Base-by-base conservation (phyloP, 2,113 vertebrate species). In the Eptesicus fuscus region DNA sequence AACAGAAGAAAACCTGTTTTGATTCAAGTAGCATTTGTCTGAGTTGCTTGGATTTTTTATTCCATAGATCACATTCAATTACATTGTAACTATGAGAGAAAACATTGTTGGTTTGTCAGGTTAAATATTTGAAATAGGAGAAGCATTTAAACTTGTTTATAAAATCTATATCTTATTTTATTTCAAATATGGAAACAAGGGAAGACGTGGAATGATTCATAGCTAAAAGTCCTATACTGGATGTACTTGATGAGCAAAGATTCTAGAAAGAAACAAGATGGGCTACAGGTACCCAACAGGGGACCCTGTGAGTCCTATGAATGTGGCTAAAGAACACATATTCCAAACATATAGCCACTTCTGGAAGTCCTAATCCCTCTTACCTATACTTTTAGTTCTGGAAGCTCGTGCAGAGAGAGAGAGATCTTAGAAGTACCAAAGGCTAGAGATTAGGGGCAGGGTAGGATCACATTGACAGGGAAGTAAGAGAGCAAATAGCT, bases 341-440 rank as follows among this genome's bases (percentile, higher is more conserved):
- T 42, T 91, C 9, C 32, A 74, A 86, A 63, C 25, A 83, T 6
- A 28, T 0, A 2, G 14, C 14, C 35, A 44, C 2, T 67, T 69
- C 32, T 25, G 0, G 2, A 14, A 14, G 22, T 23, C 32, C 30
- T 14, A 44, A 23, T 63, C 65, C 67, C 17, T 79, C 12, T 23
- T 8, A 78, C 42, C 47, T 67, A 22, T 0, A 79, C 28, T 23
- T 73, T 86, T 83, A 44, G 30, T 37, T 42, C 12, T 44, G 17
- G 14, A 53, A 79, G 13, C 14, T 6, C 25, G 11, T 40, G 4
- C 4, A 0, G 22, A 2, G 0, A 10, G 0, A 10, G 0, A 10
- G 30, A 90, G 47, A 40, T 22, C 12, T n/a, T 0, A 9, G 42
- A 88, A 32, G 18, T 23, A 32, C 40, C 65, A 30, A 71, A 84